These are phyloP conservation scores for Syndactyla subalaris DNA, from an alignment of 2,797 vertebrate species.

Conservation along the genomic window DNA sequence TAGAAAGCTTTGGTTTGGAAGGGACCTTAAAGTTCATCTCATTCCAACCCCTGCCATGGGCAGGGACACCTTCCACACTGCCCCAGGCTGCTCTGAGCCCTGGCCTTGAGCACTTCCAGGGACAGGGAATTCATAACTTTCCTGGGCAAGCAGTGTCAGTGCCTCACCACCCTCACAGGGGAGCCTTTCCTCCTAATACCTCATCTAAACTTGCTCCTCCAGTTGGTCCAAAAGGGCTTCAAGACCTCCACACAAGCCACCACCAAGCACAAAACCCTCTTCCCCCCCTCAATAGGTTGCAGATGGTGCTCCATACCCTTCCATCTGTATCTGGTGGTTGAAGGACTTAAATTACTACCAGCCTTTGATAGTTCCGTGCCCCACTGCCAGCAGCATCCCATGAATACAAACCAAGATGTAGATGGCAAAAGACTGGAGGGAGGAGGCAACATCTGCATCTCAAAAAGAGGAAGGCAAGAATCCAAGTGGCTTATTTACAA, in stretches of 20 bases:
- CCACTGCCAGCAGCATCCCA: not conserved
- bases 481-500: not conserved
- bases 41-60: not conserved
- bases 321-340: not conserved
- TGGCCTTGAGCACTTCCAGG: not conserved
- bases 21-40: not conserved
- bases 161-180: accelerated
- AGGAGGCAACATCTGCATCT: slow-evolving; percentile 17
- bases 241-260: not conserved
- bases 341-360: not conserved
- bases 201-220: not conserved
- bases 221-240: not conserved
- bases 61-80: not conserved
- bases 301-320: not conserved
- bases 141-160: not conserved
- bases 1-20: not conserved
- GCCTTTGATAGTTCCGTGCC: not conserved
- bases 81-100: not conserved
- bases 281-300: not conserved
- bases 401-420: not conserved
- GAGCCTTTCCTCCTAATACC: not conserved
- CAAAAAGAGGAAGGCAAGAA: not conserved
- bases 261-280: not conserved
- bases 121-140: not conserved
- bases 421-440: not conserved